Evolutionary conservation across 2,797 vertebrate species (phyloP), one percentile per base, ranked within the genome.

Genomic region (Sciurus carolinensis): DNA sequence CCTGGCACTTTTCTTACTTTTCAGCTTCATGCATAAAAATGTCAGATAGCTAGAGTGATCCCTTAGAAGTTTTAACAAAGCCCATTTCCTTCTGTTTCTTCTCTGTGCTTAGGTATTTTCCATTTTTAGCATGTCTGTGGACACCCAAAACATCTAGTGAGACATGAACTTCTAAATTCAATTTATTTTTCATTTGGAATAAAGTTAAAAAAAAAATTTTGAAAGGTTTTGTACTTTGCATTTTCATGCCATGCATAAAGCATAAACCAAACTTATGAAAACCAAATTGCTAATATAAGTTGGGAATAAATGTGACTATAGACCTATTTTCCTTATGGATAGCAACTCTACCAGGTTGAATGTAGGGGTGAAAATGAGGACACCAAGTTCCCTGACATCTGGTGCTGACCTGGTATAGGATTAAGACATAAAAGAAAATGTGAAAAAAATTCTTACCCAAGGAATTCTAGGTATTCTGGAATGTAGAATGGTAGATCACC

Each of bases 171-270:
- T 86, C 14, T 75, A 90, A 73, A 86, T 76, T 7, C 7, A 84
- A 91, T 93, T 83, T 67, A 47, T 62, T 47, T 81, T 91, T 89
- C 73, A 91, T 91, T 91, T 92, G 39, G 42, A 33, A 76, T 94
- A 73, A 84, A 81, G 85, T 33, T 39, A 39, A 39, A 39, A 39
- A 44, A 89, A 72, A 0, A 3, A n/a, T 66, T 54, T 62, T 54
- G 50, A 94, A 80, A 54, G 6, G 3, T 81, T 83, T 44, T 64
- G 28, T 72, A 39, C 8, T 44, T 94, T 84, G 17, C 18, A 77
- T 84, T 80, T 84, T 87, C 59, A 80, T 86, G 30, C 52, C 10
- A 90, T 33, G 8, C 54, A 80, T 91, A 84, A 97, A 94, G 79
- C 85, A 80, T 79, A 30, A 91, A 91, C 4, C 18, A 54, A 90